Evolutionary conservation across 1,140 invertebrate genomes (phyloP).

Genomic region (Drosophila prosaltans): DNA sequence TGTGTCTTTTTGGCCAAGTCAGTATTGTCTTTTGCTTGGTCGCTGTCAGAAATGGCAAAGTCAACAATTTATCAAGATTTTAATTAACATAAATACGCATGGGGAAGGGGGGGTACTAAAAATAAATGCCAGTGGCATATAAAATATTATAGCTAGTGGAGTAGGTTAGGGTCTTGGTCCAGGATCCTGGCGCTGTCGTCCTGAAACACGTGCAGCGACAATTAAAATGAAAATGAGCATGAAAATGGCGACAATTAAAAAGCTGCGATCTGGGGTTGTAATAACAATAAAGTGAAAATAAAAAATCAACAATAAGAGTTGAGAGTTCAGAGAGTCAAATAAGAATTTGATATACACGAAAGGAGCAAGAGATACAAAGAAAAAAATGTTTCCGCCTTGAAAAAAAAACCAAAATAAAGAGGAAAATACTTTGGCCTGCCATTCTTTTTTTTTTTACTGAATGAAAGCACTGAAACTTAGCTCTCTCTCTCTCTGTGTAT

Average conservation of each 20-base stretch:
- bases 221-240: constrained; percentile 50
- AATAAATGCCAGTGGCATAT: constrained; percentile 36
- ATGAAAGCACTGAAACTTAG: constrained; percentile 53
- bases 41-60: constrained; percentile 43
- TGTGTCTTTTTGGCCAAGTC: not conserved
- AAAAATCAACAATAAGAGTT: constrained; percentile 56
- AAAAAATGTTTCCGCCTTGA: constrained; percentile 52
- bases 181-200: not conserved
- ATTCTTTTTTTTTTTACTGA: constrained; percentile 50
- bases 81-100: constrained; percentile 61
- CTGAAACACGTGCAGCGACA: constrained; percentile 42
- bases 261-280: constrained; percentile 43
- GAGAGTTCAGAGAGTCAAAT: constrained; percentile 31
- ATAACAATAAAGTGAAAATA: constrained; percentile 1
- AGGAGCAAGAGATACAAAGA: not conserved
- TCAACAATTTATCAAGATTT: constrained; percentile 67
- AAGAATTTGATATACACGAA: not conserved
- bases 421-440: constrained; percentile 23
- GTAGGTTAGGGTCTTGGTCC: constrained; percentile 7
- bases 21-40: constrained; percentile 16
- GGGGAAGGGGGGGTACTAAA: constrained; percentile 22
- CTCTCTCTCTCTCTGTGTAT: constrained; percentile 25
- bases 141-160: constrained; percentile 31
- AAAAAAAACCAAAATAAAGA: constrained; percentile 31
- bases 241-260: constrained; percentile 63